Evolutionary conservation across 2,888 invertebrate genomes (phyloP), one percentile per base, ranked within the genome.

Genomic region (Rhyacophila evoluta): DNA sequence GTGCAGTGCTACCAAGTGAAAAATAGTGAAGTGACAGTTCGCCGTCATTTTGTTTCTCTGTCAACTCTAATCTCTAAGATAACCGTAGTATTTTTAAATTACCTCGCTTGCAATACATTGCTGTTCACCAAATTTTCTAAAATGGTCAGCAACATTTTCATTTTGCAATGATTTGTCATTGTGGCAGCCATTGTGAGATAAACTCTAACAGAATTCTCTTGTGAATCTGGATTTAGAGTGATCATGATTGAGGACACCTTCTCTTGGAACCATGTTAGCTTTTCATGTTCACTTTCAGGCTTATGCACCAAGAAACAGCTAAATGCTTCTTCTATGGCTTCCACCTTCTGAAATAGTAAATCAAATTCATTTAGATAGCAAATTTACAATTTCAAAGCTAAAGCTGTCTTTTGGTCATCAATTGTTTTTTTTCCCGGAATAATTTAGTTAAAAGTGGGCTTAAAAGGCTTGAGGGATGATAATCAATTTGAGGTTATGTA

Each of bases 311-410:
- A 91, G 84, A 95, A 96, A 84, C 95, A 95, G 85, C 95, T 95
- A 85, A 98, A 97, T 0, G 96, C 96, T 86, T 97, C 96, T 85
- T 97, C 97, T 36, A 96, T 94, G 0, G 93, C 92, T 85, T 96
- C 95, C 5, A 96, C 94, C 86, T 93, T 92, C 95, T 95, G 84
- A 11, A 89, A 88, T 55, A 12, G 11, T 25, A 69, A n/a, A 69
- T 33, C 5, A 1, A 72, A 36, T 36, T n/a, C 3, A 33, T 0
- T 27, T 12, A 72, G 1, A n/a, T n/a, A n/a, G n/a, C n/a, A n/a
- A n/a, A n/a, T n/a, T n/a, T n/a, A n/a, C n/a, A n/a, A n/a, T n/a
- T n/a, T n/a, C n/a, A n/a, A n/a, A n/a, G n/a, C n/a, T n/a, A n/a
- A n/a, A n/a, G n/a, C n/a, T n/a, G n/a, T n/a, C n/a, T n/a, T n/a